Evolutionary conservation across 2,888 invertebrate species (phyloP).

Genomic region (Apamea sordens): DNA sequence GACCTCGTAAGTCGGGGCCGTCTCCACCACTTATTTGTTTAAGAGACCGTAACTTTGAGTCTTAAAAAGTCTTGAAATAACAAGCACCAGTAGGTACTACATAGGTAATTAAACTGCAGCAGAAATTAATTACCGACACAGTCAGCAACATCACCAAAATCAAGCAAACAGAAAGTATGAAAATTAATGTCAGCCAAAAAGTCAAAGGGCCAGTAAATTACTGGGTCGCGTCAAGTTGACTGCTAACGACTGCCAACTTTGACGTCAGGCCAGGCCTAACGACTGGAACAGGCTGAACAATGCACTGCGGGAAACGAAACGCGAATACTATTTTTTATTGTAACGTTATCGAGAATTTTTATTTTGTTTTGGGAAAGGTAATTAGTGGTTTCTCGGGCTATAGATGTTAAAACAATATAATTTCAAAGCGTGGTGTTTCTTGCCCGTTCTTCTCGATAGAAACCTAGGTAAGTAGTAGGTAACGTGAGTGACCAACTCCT

Average conservation of each 20-base stretch:
- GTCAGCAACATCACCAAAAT: slow-evolving; percentile 15
- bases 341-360: slow-evolving; percentile 13
- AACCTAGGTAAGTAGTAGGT: background rate
- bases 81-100: too few species aligned
- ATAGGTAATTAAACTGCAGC: background rate
- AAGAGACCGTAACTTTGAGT: background rate
- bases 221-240: slow-evolving; percentile 36
- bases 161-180: background rate
- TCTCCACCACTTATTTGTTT: background rate
- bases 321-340: slow-evolving; percentile 20
- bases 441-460: background rate
- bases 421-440: background rate
- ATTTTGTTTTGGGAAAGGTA: background rate
- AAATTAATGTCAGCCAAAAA: slow-evolving; percentile 36
- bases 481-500: background rate
- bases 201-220: slow-evolving; percentile 40
- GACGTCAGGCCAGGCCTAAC: slow-evolving; percentile 39
- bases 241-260: slow-evolving; percentile 55
- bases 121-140: slow-evolving; percentile 7
- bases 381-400: background rate
- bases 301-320: slow-evolving; percentile 36
- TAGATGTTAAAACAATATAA: background rate
- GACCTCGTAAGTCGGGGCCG: too few species aligned
- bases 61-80: background rate
- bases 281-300: slow-evolving; percentile 40